Evolutionary conservation across 2,888 invertebrate species (phyloP).

Genomic region (Ochropleura leucogaster): DNA sequence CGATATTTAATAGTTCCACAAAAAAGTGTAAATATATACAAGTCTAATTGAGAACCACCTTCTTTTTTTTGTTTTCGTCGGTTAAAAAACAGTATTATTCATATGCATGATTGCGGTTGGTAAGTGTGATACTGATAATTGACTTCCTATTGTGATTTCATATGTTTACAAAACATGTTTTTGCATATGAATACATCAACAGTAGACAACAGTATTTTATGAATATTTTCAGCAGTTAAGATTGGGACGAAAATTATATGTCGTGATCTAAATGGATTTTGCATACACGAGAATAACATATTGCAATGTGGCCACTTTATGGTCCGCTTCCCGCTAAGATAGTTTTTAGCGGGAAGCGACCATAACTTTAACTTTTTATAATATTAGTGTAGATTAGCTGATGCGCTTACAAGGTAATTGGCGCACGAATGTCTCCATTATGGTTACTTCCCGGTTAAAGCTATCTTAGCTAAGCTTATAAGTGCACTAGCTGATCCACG

Average conservation of each 20-base stretch:
- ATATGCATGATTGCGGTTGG: neutral
- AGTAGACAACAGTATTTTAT: neutral
- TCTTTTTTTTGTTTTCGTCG: no score
- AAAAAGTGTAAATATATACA: neutral
- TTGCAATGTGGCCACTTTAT: neutral
- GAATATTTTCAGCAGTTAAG: neutral
- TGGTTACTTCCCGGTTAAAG: neutral
- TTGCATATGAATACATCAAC: neutral
- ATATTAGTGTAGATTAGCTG: no score
- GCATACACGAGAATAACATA: neutral
- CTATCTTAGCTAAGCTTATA: no score
- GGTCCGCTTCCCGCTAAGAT: no score
- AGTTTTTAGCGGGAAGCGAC: no score
- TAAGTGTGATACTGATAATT: slow-evolving; percentile 15
- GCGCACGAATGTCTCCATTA: neutral
- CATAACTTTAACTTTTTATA: no score
- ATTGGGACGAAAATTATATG: neutral
- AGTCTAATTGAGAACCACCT: no score
- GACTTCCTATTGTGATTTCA: slow-evolving; percentile 11
- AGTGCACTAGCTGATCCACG: no score
- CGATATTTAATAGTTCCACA: neutral
- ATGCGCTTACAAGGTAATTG: no score
- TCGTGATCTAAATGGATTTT: neutral
- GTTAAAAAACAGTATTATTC: slow-evolving; percentile 3
- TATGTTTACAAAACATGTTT: slow-evolving; percentile 24